A percentile compares a stretch with the other conserved stretches of the same genome.
These are phyloP conservation scores for Eupeodes luniger DNA, from an alignment of 2,888 invertebrate genomes.

Conservation along the genomic window DNA sequence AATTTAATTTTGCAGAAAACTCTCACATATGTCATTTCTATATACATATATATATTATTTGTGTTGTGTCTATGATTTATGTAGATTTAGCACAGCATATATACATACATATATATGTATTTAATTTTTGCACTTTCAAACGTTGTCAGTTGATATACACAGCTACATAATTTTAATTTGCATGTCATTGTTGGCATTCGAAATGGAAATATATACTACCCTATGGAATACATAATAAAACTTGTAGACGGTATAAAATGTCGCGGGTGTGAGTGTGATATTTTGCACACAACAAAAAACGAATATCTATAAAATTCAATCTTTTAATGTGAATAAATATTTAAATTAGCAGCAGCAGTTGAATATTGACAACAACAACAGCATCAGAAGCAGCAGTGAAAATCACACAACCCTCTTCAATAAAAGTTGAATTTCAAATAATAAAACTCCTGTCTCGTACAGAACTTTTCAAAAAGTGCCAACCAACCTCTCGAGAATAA, in stretches of 20 bases:
- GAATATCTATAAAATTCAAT: constrained; percentile 59
- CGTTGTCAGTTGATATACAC: constrained; percentile 23
- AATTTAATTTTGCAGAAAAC: constrained; percentile 54
- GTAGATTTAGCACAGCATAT: not conserved
- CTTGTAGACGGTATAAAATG: not conserved
- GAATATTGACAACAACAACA: constrained; percentile 31
- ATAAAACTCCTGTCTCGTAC: constrained; percentile 28
- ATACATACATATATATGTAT: not conserved
- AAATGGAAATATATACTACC: constrained; percentile 62
- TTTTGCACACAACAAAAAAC: not conserved
- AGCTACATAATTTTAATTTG: constrained; percentile 59
- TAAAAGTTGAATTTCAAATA: constrained; percentile 35
- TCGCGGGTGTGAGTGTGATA: not conserved
- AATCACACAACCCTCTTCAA: constrained; percentile 14
- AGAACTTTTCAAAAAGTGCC: not conserved
- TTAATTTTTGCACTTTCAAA: not conserved
- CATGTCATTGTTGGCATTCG: constrained; percentile 67
- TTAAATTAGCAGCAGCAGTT: constrained; percentile 62
- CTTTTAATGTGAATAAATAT: constrained; percentile 71
- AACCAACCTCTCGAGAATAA: constrained; percentile 2
- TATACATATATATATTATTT: not conserved
- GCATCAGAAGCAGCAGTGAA: not conserved
- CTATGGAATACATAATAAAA: constrained; percentile 11
- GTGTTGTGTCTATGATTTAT: constrained; percentile 49
- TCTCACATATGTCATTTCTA: constrained; percentile 19